Evolutionary conservation across 2,797 vertebrate genomes (phyloP).

Genomic region (Sebastes elongatus): DNA sequence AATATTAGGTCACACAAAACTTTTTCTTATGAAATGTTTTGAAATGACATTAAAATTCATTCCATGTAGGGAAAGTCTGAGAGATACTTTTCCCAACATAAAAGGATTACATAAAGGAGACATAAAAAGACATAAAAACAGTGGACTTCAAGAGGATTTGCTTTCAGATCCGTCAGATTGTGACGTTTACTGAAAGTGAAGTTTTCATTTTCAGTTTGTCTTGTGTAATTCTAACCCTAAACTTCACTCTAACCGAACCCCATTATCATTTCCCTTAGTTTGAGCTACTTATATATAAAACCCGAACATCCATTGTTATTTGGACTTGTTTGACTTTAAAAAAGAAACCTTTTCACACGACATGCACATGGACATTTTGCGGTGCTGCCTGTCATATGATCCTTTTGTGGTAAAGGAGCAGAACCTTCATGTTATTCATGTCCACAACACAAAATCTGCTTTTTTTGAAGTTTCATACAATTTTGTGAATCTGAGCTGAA

Average conservation of each 20-base stretch:
- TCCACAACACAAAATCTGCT: not conserved
- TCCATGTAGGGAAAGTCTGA: not conserved
- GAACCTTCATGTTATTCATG: not conserved
- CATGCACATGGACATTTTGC: not conserved
- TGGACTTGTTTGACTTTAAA: constrained; percentile 18
- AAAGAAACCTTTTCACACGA: not conserved
- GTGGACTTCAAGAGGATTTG: constrained; percentile 37
- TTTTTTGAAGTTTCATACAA: not conserved
- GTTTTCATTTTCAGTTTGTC: constrained; percentile 15
- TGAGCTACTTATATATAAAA: not conserved
- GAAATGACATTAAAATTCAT: constrained; percentile 37
- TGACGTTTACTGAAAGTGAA: constrained; percentile 4
- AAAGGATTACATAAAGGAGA: constrained; percentile 20
- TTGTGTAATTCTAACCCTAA: not conserved
- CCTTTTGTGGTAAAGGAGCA: not conserved
- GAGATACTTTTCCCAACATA: constrained; percentile 1
- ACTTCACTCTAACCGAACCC: not conserved
- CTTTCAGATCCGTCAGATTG: constrained; percentile 24
- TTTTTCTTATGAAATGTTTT: constrained; percentile 39
- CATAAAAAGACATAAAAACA: constrained; percentile 28
- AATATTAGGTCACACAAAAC: constrained; percentile 35
- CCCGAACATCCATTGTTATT: not conserved
- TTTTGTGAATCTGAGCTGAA: not conserved
- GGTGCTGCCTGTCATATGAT: not conserved
- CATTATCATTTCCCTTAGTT: not conserved